Base-by-base conservation (phyloP, 2,113 vertebrate genomes). In the Pedetes capensis region DNA sequence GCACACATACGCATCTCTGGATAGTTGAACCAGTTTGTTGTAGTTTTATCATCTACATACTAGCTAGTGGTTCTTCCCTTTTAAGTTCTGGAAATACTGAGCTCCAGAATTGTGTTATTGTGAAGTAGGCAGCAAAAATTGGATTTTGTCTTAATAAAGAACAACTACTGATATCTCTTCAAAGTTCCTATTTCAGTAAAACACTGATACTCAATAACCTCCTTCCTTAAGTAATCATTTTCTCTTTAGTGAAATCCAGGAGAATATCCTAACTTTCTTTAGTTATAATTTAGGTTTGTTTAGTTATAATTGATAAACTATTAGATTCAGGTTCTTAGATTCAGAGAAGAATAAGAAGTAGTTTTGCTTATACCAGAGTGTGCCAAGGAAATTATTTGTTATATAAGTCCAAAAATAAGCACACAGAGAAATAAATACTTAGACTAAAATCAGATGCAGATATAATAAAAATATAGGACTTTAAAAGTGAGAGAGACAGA, bases 31-130 rank as follows among this genome's bases (percentile, higher is more conserved):
- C 0, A 64, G 59, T 76, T 71, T 92, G 44, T 86, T 94, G n/a
- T n/a, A n/a, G n/a, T 81, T 92, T 82, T 72, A 71, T 82, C 29
- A 92, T 81, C 63, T 89, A n/a, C n/a, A n/a, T 2, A 42, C 4
- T 39, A n/a, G 39, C 71, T 53, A 81, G 61, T 53, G 20, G 88
- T 63, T 89, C 3, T 78, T 93, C 79, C 11, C 13, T 88, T 89
- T 87, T n/a, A 90, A 87, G 1, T 64, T 95, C 8, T 3, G 94
- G 64, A 87, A 55, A 84, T 81, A 94, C 42, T 87, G 39, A 42
- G 22, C 16, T 85, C 49, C 27, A 87, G 25, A 76, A 59, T 76
- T 87, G 91, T 94, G 32, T 79, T 68, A 44, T 34, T 75, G 61
- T 32, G 25, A 64, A 64, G 4, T 55, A 63, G 59, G 5, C 10